phyloP scores from a whole-genome alignment of 2,797 vertebrate genomes.

The Novumbra hubbsi region DNA sequence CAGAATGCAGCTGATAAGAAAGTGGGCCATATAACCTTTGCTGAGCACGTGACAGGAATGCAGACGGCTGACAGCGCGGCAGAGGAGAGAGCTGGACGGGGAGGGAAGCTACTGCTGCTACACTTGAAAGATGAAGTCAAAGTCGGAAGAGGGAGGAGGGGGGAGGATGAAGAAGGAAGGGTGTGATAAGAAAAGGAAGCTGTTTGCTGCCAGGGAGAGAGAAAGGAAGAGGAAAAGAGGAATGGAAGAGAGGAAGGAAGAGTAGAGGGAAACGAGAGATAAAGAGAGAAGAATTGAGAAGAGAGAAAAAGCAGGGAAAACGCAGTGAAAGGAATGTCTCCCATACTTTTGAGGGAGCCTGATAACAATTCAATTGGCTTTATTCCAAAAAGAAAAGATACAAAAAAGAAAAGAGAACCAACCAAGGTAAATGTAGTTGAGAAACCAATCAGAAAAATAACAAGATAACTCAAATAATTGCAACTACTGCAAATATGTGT shows the following conservation, averaged over 20 bases:
- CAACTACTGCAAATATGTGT: background rate
- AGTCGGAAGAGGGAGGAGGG: constrained; percentile 55
- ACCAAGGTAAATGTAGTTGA: constrained; percentile 6
- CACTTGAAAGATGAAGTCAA: constrained; percentile 71
- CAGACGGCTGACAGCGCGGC: constrained; percentile 53
- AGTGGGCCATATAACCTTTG: constrained; percentile 74
- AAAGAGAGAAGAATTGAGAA: constrained; percentile 15
- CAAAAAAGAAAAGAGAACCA: constrained; percentile 29
- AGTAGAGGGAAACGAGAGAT: constrained; percentile 29
- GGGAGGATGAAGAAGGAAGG: constrained; percentile 50
- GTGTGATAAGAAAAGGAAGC: constrained; percentile 73
- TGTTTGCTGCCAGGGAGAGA: constrained; percentile 53
- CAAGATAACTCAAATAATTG: background rate
- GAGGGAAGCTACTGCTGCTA: constrained; percentile 30
- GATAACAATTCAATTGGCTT: constrained; percentile 54
- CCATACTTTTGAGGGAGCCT: constrained; percentile 24
- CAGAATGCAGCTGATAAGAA: constrained; percentile 87
- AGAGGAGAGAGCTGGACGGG: constrained; percentile 45
- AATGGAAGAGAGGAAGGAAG: constrained; percentile 35
- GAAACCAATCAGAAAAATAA: constrained; percentile 19
- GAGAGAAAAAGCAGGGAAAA: constrained; percentile 6
- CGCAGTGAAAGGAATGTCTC: constrained; percentile 47
- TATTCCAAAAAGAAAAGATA: constrained; percentile 34
- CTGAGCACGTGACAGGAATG: constrained; percentile 76
- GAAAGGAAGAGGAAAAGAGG: constrained; percentile 44